These are phyloP conservation scores for Drosophila pseudotalamancana DNA, from an alignment of 2,888 invertebrate species.

Conservation along the genomic window DNA sequence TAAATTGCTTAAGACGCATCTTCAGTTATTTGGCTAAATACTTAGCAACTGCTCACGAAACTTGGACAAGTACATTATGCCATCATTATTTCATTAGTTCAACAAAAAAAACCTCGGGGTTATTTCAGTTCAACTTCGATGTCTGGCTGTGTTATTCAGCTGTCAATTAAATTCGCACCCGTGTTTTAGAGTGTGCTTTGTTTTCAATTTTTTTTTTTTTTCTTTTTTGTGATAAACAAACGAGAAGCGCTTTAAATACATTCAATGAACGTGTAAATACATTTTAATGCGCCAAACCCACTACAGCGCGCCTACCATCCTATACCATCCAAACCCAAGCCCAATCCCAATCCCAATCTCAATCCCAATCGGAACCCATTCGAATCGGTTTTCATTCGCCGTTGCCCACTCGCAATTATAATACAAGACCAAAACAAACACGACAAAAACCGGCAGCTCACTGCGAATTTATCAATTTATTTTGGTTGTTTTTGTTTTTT, in stretches of 20 bases:
- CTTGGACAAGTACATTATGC: conserved; percentile 6
- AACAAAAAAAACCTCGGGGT: conserved; percentile 34
- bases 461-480: conserved; percentile 56
- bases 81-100: conserved; percentile 27
- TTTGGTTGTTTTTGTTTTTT: conserved; percentile 28
- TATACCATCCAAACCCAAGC: conserved; percentile 5
- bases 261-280: conserved; percentile 75
- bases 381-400: no score
- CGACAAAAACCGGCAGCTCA: conserved; percentile 54
- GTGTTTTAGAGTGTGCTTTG: conserved; percentile 32
- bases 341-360: conserved; percentile 30
- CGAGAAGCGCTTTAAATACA: conserved; percentile 43
- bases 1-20: neutral
- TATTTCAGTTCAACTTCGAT: conserved; percentile 52
- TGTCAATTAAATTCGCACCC: conserved; percentile 56
- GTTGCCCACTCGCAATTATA: conserved; percentile 43
- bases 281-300: conserved; percentile 65
- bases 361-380: no score
- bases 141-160: conserved; percentile 51
- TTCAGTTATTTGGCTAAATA: neutral
- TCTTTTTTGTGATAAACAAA: conserved; percentile 37
- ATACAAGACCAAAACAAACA: conserved; percentile 55
- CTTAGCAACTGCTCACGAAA: conserved; percentile 12
- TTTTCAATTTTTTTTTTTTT: conserved; percentile 27
- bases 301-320: conserved; percentile 19